Percentiles rank a stretch among this genome's conserved stretches.
Conservation (phyloP, 2,113 vertebrate species). For the Solea senegalensis region DNA sequence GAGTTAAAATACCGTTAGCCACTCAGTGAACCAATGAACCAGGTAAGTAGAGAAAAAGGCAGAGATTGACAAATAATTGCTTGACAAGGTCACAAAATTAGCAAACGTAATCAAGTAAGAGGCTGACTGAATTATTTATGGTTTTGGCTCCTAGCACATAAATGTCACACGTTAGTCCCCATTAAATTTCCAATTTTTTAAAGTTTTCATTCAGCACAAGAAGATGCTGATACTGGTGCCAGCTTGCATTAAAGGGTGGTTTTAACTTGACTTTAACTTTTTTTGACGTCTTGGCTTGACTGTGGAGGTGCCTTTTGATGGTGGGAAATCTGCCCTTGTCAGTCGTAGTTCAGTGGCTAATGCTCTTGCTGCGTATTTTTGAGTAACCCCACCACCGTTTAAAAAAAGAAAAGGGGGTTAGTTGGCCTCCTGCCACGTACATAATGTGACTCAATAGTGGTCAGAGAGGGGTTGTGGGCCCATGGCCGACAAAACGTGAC, state of each 20-base stretch:
- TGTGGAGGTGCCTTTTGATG: conserved; percentile 56
- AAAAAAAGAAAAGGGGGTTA: conserved; percentile 75
- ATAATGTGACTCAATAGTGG: conserved; percentile 64
- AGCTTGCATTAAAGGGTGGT: conserved; percentile 3
- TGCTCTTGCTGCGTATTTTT: conserved; percentile 60
- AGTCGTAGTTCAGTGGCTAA: conserved; percentile 69
- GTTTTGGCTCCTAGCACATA: conserved; percentile 22
- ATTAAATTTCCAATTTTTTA: not conserved
- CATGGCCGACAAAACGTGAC: conserved; percentile 50
- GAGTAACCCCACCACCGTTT: conserved; percentile 53
- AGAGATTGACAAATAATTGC: conserved; percentile 74
- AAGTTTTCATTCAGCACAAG: conserved; percentile 9
- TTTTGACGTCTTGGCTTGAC: conserved; percentile 36
- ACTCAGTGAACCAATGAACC: conserved; percentile 78
- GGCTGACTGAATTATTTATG: conserved; percentile 67
- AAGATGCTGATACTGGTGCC: not conserved
- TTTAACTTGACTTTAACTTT: conserved; percentile 11
- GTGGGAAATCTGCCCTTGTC: conserved; percentile 62
- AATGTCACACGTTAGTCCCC: conserved; percentile 4
- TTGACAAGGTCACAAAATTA: conserved; percentile 79
- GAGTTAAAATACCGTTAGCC: conserved; percentile 77
- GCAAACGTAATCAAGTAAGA: conserved; percentile 76
- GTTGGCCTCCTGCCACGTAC: conserved; percentile 70
- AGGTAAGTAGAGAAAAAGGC: conserved; percentile 74
- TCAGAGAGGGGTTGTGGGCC: conserved; percentile 54